These are phyloP conservation scores for Gadopsis bispinosus DNA, from an alignment of 2,797 vertebrate species.

Conservation along the genomic window DNA sequence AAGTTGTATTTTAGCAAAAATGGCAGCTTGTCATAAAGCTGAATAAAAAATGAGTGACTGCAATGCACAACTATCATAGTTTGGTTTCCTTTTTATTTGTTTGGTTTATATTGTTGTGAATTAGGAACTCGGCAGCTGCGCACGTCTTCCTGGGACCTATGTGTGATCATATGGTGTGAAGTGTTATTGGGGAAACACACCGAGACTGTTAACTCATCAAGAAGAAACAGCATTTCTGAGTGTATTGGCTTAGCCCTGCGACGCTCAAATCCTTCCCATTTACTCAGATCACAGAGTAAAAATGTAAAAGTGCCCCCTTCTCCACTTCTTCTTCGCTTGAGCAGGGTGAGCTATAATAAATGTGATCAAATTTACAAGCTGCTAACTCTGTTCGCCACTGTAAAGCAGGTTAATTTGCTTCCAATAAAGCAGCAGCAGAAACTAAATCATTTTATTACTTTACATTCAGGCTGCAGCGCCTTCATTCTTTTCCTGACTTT, in stretches of 20 bases:
- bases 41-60: conserved; percentile 25
- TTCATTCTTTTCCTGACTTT: conserved; percentile 39
- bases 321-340: conserved; percentile 12
- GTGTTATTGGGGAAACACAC: conserved; percentile 35
- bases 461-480: conserved; percentile 38
- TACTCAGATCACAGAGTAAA: conserved; percentile 20
- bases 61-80: conserved; percentile 17
- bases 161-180: conserved; percentile 18
- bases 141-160: background rate
- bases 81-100: conserved; percentile 24
- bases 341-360: conserved; percentile 45
- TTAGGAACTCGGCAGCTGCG: conserved; percentile 13
- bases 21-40: conserved; percentile 35
- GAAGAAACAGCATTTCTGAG: conserved; percentile 36
- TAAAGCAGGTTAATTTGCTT: conserved; percentile 70
- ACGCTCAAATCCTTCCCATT: conserved; percentile 19
- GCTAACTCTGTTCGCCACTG: conserved; percentile 53
- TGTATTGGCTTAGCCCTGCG: background rate
- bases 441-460: conserved; percentile 61
- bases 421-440: conserved; percentile 59
- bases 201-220: conserved; percentile 35
- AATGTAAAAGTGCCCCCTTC: conserved; percentile 3
- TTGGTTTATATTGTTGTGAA: conserved; percentile 14
- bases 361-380: conserved; percentile 60
- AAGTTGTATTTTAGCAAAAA: conserved; percentile 31